phyloP scores from a whole-genome alignment of 53 echinoderm and acorn worm genomes.

The Arbacia lixula region DNA sequence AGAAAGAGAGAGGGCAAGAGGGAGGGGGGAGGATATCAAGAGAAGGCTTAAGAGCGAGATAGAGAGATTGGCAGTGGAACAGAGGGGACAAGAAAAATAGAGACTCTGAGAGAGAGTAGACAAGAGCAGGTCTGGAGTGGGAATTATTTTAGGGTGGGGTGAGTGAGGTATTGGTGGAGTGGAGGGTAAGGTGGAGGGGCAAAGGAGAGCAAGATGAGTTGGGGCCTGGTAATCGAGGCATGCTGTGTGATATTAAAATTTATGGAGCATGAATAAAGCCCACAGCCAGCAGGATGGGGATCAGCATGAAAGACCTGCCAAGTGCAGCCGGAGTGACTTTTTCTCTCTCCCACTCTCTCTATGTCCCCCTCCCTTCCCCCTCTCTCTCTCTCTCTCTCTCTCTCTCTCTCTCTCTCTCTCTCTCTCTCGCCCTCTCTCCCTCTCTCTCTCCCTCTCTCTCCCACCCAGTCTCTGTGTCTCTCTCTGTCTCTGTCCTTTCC shows the following conservation, averaged over 20 bases:
- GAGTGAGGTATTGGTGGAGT: too few species aligned
- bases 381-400: not conserved
- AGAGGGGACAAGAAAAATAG: too few species aligned
- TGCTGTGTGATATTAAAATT: constrained; percentile 46
- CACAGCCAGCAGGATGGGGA: constrained; percentile 25
- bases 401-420: not conserved
- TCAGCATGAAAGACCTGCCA: not conserved
- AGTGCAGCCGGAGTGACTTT: not conserved
- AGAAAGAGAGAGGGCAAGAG: too few species aligned
- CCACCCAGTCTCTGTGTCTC: not conserved
- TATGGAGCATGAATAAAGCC: constrained; percentile 52
- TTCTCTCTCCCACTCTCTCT: too few species aligned
- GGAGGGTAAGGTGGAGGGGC: not conserved
- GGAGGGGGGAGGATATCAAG: too few species aligned
- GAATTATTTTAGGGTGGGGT: too few species aligned
- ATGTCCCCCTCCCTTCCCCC: not conserved
- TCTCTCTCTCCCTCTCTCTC: not conserved
- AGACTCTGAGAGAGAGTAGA: too few species aligned
- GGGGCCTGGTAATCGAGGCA: constrained; percentile 20
- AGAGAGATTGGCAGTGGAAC: too few species aligned
- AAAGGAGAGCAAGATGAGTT: not conserved
- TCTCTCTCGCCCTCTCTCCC: not conserved
- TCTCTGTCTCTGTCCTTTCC: not conserved
- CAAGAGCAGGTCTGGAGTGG: too few species aligned
- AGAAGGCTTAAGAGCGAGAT: too few species aligned